phyloP scores from a whole-genome alignment of 2,888 invertebrate genomes.

The Reticulitermes lucifugus region DNA sequence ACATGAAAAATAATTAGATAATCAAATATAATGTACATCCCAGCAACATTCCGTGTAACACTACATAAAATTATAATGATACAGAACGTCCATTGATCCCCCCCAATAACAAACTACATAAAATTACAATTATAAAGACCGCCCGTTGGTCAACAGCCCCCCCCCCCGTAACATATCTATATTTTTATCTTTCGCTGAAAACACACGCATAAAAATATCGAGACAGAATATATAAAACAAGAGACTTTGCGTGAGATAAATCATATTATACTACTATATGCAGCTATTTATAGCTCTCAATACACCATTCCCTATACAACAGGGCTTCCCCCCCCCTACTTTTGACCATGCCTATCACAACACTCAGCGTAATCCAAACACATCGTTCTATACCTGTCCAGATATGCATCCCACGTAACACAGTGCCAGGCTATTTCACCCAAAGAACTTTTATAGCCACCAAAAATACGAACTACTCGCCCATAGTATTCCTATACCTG shows the following conservation, averaged over 20 bases:
- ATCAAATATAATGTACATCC: too few species aligned
- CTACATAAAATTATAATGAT: too few species aligned
- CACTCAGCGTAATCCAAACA: not conserved
- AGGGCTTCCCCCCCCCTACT: not conserved
- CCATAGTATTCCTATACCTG: not conserved
- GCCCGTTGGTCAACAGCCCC: too few species aligned
- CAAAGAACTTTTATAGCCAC: not conserved
- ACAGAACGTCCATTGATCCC: too few species aligned
- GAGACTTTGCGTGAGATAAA: not conserved
- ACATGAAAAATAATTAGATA: too few species aligned
- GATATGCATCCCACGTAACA: conserved; percentile 12
- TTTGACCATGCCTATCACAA: not conserved
- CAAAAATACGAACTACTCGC: not conserved
- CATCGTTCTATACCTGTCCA: not conserved
- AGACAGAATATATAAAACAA: not conserved
- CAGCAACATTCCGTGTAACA: too few species aligned
- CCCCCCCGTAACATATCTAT: not conserved
- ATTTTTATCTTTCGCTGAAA: not conserved
- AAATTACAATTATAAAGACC: too few species aligned
- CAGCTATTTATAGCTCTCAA: not conserved
- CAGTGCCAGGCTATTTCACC: not conserved
- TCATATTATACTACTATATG: not conserved
- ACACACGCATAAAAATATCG: not conserved
- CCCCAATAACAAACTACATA: too few species aligned
- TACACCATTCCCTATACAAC: not conserved